These are phyloP conservation scores for Chrosomus eos DNA, from an alignment of 2,797 vertebrate genomes.

Conservation along the genomic window DNA sequence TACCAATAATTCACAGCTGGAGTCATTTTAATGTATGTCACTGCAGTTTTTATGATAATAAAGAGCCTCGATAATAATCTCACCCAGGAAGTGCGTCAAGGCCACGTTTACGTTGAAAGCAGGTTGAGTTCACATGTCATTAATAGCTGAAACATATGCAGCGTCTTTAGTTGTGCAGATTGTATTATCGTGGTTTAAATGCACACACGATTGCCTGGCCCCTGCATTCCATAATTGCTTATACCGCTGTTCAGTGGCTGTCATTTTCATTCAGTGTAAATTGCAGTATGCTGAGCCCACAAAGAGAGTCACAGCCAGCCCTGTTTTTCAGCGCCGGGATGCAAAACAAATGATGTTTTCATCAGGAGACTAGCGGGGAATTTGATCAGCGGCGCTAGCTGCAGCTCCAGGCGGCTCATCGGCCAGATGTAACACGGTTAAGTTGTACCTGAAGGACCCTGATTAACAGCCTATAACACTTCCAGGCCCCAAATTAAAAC, in stretches of 20 bases:
- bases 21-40: slow-evolving; percentile 24
- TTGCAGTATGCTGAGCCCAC: slow-evolving; percentile 45
- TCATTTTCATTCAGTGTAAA: slow-evolving; percentile 50
- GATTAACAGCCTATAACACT: slow-evolving; percentile 60
- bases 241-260: slow-evolving; percentile 40
- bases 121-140: slow-evolving; percentile 40
- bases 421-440: slow-evolving; percentile 62
- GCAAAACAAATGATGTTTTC: slow-evolving; percentile 60
- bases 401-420: slow-evolving; percentile 57
- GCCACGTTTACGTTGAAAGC: slow-evolving; percentile 19
- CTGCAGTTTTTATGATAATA: slow-evolving; percentile 23
- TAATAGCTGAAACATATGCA: slow-evolving; percentile 38
- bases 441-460: slow-evolving; percentile 60
- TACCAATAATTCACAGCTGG: neutral
- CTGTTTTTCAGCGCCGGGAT: slow-evolving; percentile 50
- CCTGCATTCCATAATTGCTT: slow-evolving; percentile 45
- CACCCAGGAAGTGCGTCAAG: neutral
- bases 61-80: slow-evolving; percentile 8
- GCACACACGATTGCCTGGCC: slow-evolving; percentile 18
- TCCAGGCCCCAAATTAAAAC: slow-evolving; percentile 58
- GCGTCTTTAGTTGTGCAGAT: slow-evolving; percentile 43
- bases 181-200: slow-evolving; percentile 26
- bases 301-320: slow-evolving; percentile 53
- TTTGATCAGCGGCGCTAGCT: slow-evolving; percentile 55
- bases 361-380: slow-evolving; percentile 55